Base-by-base conservation (phyloP, 2,888 invertebrate genomes). In the Chesias legatella region DNA sequence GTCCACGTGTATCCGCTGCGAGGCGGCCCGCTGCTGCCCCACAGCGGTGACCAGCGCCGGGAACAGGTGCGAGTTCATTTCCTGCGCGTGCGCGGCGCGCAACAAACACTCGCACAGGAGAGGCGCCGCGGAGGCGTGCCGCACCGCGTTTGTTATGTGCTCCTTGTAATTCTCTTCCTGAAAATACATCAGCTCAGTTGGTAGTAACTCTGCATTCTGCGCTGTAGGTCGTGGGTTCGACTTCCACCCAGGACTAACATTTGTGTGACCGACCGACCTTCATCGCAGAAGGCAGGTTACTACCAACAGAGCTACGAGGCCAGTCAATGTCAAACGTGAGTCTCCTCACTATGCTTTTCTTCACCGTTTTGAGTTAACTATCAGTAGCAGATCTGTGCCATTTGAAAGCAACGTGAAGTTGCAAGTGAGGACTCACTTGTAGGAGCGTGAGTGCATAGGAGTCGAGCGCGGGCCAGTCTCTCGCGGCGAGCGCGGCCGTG, bases 1-100 rank as follows among this genome's bases (percentile, higher is more conserved):
- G 32, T 86, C 85, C 2, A 89, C 86, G 53, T 88, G 85, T 59
- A 79, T 71, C 59, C 62, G 63, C 26, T 62, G 61, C 0, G 43
- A 53, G 0, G 44, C 43, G 3, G 48, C 42, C 0, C 73, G 59
- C 52, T 84, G 85, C 0, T 24, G 36, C 6, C 60, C 57, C 22
- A 88, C 52, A 30, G 63, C 67, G 33, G 49, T 42, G 32, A 71
- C 47, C 31, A 85, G 56, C 0, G 65, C 54, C 39, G 63, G 54
- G 56, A 62, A 56, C 53, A 53, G 40, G 32, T 34, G 64, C 35
- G 63, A 30, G 43, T 47, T 43, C 26, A 56, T 35, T 51, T 76
- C 78, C 17, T 39, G 46, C 27, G 65, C 56, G 56, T 74, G 76
- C 29, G 61, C 51, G n/a, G 60, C 67, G 1, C 77, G 70, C 30